Conservation (phyloP, 2,113 vertebrate genomes). For the Engystomops pustulosus region DNA sequence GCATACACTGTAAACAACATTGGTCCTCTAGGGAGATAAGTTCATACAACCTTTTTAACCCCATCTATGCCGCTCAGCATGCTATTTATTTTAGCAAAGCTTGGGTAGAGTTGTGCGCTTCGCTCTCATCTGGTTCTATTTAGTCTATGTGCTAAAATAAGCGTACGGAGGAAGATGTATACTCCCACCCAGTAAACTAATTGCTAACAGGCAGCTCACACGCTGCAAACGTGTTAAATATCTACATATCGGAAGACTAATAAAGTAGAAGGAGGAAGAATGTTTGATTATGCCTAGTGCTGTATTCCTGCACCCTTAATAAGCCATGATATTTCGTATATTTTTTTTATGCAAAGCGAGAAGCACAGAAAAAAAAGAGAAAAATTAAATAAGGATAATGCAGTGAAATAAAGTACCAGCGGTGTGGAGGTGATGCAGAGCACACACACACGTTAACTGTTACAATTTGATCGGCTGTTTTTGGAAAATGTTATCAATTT, state of each 20-base stretch:
- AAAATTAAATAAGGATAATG: neutral
- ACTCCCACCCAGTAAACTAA: constrained; percentile 61
- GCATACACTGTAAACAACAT: constrained; percentile 91
- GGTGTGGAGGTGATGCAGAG: neutral
- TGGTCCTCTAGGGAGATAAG: constrained; percentile 70
- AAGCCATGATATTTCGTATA: neutral
- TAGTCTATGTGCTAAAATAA: constrained; percentile 58
- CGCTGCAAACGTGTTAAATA: constrained; percentile 49
- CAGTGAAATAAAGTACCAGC: neutral
- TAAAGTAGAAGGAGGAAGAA: constrained; percentile 16
- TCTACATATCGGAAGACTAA: constrained; percentile 38
- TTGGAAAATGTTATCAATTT: neutral
- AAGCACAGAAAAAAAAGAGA: neutral
- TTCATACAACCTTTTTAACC: constrained; percentile 69
- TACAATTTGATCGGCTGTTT: neutral
- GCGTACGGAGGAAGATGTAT: constrained; percentile 48
- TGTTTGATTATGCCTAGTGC: constrained; percentile 8
- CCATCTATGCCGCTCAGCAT: constrained; percentile 68
- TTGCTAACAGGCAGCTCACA: constrained; percentile 61
- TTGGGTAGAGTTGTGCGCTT: constrained; percentile 38
- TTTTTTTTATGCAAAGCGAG: neutral
- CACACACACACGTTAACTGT: neutral
- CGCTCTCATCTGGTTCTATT: constrained; percentile 60
- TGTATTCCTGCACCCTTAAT: neutral
- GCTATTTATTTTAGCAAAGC: constrained; percentile 63